phyloP scores from a whole-genome alignment of 2,797 vertebrate species.

The Brachymystax lenok region DNA sequence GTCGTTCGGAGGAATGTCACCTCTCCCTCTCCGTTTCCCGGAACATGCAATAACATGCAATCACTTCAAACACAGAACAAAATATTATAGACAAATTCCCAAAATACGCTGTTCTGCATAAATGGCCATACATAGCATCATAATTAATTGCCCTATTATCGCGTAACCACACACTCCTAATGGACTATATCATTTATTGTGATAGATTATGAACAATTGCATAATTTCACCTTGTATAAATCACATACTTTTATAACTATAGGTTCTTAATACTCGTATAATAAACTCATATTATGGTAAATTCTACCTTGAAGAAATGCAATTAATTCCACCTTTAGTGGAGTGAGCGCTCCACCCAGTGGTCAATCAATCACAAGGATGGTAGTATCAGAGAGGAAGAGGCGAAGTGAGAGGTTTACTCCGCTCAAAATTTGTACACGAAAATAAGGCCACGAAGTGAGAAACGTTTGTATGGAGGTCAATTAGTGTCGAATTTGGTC shows the following conservation, averaged over 20 bases:
- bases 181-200: too few relatives aligned
- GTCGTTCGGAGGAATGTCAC: slow-evolving; percentile 52
- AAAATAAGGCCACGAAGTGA: too few relatives aligned
- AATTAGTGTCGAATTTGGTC: too few relatives aligned
- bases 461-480: too few relatives aligned
- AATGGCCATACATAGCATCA: slow-evolving; percentile 4
- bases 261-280: neutral
- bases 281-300: neutral
- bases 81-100: too few relatives aligned
- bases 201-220: too few relatives aligned
- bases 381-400: too few relatives aligned
- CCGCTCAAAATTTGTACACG: too few relatives aligned
- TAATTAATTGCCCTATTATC: slow-evolving; percentile 15
- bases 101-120: neutral
- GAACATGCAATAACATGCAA: slow-evolving; percentile 57
- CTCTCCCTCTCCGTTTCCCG: neutral
- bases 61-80: slow-evolving; percentile 17
- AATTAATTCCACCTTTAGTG: neutral
- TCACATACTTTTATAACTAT: neutral
- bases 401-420: too few relatives aligned
- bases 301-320: too few relatives aligned
- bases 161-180: slow-evolving; percentile 9
- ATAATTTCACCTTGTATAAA: too few relatives aligned
- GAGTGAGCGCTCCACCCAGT: neutral
- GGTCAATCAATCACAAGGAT: neutral